Conservation (phyloP, 2,888 invertebrate species). For the Punctoribates punctum region DNA sequence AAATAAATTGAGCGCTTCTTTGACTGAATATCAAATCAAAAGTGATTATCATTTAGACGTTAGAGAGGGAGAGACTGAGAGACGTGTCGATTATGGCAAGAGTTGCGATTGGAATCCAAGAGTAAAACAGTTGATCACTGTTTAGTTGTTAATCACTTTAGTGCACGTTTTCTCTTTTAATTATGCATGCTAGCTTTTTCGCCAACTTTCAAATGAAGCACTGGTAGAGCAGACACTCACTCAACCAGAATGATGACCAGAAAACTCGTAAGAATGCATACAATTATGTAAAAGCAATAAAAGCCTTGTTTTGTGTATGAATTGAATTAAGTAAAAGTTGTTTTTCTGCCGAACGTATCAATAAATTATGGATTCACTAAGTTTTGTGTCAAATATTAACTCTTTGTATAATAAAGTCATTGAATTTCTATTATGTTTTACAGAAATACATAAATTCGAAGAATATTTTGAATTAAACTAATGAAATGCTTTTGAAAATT, state of each 20-base stretch:
- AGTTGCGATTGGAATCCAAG: slow-evolving; percentile 2
- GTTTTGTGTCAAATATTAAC: neutral
- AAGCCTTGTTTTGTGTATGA: slow-evolving; percentile 26
- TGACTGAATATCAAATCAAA: slow-evolving; percentile 16
- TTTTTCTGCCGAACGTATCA: neutral
- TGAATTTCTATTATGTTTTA: slow-evolving; percentile 17
- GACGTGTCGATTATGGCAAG: slow-evolving; percentile 52
- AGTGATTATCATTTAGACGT: slow-evolving; percentile 35
- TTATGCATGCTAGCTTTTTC: slow-evolving; percentile 30
- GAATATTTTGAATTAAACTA: slow-evolving; percentile 8
- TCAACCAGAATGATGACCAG: slow-evolving; percentile 23
- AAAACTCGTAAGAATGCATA: neutral
- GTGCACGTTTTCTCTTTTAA: slow-evolving; percentile 25
- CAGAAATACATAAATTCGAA: slow-evolving; percentile 30
- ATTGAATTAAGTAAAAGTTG: slow-evolving; percentile 22
- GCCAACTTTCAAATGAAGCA: neutral
- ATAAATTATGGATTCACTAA: neutral
- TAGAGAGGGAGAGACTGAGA: slow-evolving; percentile 68
- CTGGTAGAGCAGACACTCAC: neutral
- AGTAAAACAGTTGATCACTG: slow-evolving; percentile 61
- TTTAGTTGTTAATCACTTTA: slow-evolving; percentile 29
- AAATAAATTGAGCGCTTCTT: slow-evolving; percentile 33
- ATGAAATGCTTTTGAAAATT: slow-evolving; percentile 16
- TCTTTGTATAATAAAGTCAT: slow-evolving; percentile 9
- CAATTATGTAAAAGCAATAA: slow-evolving; percentile 30